Evolutionary conservation across 1,140 invertebrate genomes (phyloP).

Genomic region (Polypedilum vanderplanki): DNA sequence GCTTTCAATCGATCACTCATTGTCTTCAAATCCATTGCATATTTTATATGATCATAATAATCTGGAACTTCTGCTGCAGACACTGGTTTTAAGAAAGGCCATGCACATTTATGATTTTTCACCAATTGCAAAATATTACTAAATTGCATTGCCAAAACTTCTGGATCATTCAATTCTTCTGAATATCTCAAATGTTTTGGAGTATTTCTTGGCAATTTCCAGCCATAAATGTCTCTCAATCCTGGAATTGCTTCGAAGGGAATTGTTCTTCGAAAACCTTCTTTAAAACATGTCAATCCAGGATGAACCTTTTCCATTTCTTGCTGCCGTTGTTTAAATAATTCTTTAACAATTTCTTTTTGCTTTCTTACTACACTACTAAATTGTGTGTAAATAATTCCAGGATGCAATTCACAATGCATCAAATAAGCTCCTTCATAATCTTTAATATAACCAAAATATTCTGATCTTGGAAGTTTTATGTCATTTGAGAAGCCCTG

Average conservation of each 20-base stretch:
- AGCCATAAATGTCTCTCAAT: constrained; percentile 63
- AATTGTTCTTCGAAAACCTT: constrained; percentile 72
- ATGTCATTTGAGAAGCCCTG: constrained; percentile 98
- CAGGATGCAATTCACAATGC: constrained; percentile 93
- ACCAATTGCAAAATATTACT: constrained; percentile 71
- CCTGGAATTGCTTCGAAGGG: constrained; percentile 80
- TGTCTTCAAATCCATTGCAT: constrained; percentile 93
- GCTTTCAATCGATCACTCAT: constrained; percentile 68
- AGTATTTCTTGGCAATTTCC: constrained; percentile 61
- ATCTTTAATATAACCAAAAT: constrained; percentile 87
- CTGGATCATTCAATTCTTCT: constrained; percentile 65
- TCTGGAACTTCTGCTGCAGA: constrained; percentile 86
- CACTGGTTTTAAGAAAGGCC: constrained; percentile 93
- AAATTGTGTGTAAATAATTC: constrained; percentile 91
- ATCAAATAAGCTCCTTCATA: constrained; percentile 98
- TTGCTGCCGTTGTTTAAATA: constrained; percentile 79
- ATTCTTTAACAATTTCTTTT: constrained; percentile 87
- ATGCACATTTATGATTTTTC: constrained; percentile 73
- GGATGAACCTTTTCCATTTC: constrained; percentile 77
- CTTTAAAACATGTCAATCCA: constrained; percentile 87
- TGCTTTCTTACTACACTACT: constrained; percentile 83
- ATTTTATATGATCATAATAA: constrained; percentile 97
- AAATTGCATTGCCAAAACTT: constrained; percentile 61
- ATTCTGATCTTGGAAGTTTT: constrained; percentile 62
- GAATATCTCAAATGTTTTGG: constrained; percentile 51